phyloP scores from a whole-genome alignment of 2,113 vertebrate species.

The Odocoileus hemionus region DNA sequence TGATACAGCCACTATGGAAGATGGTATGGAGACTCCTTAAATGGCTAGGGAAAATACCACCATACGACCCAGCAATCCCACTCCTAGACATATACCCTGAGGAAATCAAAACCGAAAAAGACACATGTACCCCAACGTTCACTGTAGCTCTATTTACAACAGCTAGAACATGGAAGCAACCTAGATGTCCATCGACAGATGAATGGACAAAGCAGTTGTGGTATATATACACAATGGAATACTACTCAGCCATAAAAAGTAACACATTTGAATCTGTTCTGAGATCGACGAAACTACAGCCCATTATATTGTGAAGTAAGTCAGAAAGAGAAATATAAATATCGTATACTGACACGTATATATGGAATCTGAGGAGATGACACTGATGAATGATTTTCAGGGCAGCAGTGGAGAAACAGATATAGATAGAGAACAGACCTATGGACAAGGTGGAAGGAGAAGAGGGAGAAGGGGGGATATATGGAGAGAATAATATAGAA shows the following conservation, averaged over 20 bases:
- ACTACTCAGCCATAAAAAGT: neutral
- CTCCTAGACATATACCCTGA: neutral
- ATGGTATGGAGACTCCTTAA: neutral
- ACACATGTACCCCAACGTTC: neutral
- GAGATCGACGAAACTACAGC: neutral
- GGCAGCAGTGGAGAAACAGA: neutral
- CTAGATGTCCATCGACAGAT: neutral
- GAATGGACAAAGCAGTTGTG: neutral
- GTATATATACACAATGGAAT: neutral
- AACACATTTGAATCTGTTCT: neutral
- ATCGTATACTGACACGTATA: neutral
- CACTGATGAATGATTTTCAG: neutral
- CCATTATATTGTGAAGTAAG: neutral
- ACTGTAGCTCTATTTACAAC: neutral
- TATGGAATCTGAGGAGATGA: neutral
- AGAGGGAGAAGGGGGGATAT: neutral
- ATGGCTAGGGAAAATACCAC: neutral
- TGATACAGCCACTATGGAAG: neutral
- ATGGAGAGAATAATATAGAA: neutral
- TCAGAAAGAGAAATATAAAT: neutral
- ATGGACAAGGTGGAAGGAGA: neutral
- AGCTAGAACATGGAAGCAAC: neutral
- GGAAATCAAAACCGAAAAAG: neutral
- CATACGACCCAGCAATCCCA: neutral
- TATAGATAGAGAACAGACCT: neutral